phyloP scores from a whole-genome alignment of 2,113 vertebrate species.

The Tringa solitaria region DNA sequence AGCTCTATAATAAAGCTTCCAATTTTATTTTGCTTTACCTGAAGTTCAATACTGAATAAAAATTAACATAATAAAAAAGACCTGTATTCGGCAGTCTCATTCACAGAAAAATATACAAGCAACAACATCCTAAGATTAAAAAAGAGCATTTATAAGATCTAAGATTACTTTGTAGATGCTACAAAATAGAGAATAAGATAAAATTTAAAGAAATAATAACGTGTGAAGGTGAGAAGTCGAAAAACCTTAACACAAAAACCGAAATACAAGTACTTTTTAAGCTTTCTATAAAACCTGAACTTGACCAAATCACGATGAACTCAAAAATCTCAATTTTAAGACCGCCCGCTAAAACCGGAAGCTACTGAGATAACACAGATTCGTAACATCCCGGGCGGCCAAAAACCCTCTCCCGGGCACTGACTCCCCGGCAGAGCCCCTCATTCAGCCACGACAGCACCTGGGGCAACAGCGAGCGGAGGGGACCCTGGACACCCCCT shows the following conservation, averaged over 20 bases:
- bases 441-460: fast-evolving
- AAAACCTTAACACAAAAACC: neutral
- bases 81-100: neutral
- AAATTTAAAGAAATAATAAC: neutral
- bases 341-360: fast-evolving
- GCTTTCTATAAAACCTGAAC: fast-evolving
- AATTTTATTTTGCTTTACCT: no score
- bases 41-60: neutral
- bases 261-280: neutral
- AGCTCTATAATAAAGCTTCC: neutral
- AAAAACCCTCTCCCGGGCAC: fast-evolving
- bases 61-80: fast-evolving
- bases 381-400: fast-evolving
- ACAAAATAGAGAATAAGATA: fast-evolving
- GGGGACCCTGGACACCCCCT: no score
- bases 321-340: fast-evolving
- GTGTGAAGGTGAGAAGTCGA: fast-evolving
- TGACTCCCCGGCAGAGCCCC: fast-evolving
- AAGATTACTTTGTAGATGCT: fast-evolving
- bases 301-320: fast-evolving
- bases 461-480: no score
- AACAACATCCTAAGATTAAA: fast-evolving
- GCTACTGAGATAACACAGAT: fast-evolving
- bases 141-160: fast-evolving
- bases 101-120: neutral